Conservation (phyloP, 2,888 invertebrate genomes). For the Drosophila paracracens region DNA sequence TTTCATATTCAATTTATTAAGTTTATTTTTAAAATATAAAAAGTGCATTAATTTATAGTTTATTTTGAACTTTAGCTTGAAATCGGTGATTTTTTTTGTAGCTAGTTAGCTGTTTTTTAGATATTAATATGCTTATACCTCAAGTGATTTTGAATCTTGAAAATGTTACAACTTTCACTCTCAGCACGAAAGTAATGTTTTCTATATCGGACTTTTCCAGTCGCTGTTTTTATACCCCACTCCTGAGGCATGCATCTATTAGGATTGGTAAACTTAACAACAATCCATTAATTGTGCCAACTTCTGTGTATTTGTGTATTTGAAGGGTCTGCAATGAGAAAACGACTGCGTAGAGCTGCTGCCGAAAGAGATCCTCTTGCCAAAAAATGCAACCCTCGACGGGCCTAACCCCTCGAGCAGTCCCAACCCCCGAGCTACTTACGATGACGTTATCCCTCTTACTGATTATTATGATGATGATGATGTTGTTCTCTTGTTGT, state of each 20-base stretch:
- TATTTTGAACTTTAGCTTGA: not conserved
- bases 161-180: not conserved
- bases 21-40: no score
- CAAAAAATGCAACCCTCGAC: conserved; percentile 22
- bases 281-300: conserved; percentile 41
- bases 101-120: not conserved
- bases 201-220: not conserved
- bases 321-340: not conserved
- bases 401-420: conserved; percentile 1
- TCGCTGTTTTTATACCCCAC: not conserved
- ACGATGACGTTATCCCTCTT: conserved; percentile 14
- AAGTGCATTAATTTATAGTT: not conserved
- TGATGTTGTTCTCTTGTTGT: conserved; percentile 26
- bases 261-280: conserved; percentile 7
- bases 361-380: conserved; percentile 6
- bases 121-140: not conserved
- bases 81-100: not conserved
- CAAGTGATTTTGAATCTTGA: not conserved
- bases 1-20: no score
- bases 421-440: conserved; percentile 33
- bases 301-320: conserved; percentile 6
- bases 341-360: conserved; percentile 1
- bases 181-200: not conserved
- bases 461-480: conserved; percentile 24
- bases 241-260: not conserved